phyloP scores from a whole-genome alignment of 2,797 vertebrate species.

The Danionella dracula region DNA sequence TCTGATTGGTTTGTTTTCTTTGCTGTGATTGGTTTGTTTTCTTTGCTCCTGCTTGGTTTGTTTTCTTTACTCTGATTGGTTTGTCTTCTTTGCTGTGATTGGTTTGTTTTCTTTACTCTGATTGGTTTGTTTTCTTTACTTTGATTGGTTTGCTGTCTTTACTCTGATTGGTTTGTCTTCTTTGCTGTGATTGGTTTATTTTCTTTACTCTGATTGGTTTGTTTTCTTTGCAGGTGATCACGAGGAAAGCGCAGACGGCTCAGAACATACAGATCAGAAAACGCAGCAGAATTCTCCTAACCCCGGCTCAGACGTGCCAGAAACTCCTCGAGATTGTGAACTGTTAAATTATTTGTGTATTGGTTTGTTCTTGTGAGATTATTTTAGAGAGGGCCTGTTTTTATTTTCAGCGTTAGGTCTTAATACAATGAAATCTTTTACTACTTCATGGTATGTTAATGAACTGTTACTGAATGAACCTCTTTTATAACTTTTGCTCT shows the following conservation, averaged over 20 bases:
- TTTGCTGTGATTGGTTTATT: neutral
- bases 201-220: neutral
- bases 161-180: no score
- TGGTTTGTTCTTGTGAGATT: neutral
- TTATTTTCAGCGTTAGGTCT: slow-evolving; percentile 25
- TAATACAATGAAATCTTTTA: neutral
- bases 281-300: neutral
- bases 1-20: no score
- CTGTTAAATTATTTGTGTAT: slow-evolving; percentile 29
- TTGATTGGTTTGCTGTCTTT: no score
- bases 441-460: neutral
- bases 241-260: slow-evolving; percentile 28
- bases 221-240: slow-evolving; percentile 24
- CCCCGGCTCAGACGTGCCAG: neutral
- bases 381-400: neutral
- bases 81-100: no score
- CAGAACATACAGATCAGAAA: slow-evolving; percentile 9
- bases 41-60: neutral
- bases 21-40: no score
- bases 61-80: no score
- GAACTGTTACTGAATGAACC: neutral
- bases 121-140: no score
- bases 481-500: neutral
- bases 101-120: no score
- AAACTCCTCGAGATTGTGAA: slow-evolving; percentile 12